These are phyloP conservation scores for Leptopilina drosophilae DNA, from an alignment of 2,888 invertebrate genomes.

Conservation along the genomic window DNA sequence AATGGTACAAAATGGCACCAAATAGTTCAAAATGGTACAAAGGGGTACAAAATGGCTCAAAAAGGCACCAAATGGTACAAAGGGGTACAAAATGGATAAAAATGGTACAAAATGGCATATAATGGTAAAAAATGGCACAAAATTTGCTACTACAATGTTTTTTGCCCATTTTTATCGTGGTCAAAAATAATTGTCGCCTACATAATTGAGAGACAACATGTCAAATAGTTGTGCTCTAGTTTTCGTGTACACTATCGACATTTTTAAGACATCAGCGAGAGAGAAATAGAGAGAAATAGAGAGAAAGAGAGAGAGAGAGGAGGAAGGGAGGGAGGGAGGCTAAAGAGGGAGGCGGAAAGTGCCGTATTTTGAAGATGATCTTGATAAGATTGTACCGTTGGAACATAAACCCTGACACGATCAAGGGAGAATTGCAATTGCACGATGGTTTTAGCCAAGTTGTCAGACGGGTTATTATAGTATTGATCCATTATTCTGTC, in stretches of 20 bases:
- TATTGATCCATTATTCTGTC: conserved; percentile 36
- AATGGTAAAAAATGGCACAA: too few relatives aligned
- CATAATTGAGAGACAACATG: too few relatives aligned
- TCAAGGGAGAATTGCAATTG: conserved; percentile 28
- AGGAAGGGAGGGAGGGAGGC: not conserved
- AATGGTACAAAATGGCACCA: too few relatives aligned
- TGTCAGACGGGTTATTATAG: conserved; percentile 40
- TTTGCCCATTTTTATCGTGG: too few relatives aligned
- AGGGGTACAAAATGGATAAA: too few relatives aligned
- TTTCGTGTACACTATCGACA: not conserved
- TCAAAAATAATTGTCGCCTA: too few relatives aligned
- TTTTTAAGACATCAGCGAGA: not conserved
- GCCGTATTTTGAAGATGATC: conserved; percentile 3
- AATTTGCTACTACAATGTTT: too few relatives aligned
- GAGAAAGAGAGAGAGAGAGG: too few relatives aligned
- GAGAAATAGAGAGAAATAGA: not conserved
- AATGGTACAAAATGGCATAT: too few relatives aligned
- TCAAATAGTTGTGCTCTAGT: conserved; percentile 1
- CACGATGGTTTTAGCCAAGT: conserved; percentile 37
- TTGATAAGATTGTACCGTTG: conserved; percentile 12
- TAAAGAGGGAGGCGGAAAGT: not conserved
- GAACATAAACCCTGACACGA: conserved; percentile 42
- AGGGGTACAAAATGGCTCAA: too few relatives aligned
- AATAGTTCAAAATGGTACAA: too few relatives aligned
- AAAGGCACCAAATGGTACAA: too few relatives aligned